Evolutionary conservation across 2,888 invertebrate species (phyloP), one percentile per base, ranked within the genome.

Genomic region (Apocheima hispidaria): DNA sequence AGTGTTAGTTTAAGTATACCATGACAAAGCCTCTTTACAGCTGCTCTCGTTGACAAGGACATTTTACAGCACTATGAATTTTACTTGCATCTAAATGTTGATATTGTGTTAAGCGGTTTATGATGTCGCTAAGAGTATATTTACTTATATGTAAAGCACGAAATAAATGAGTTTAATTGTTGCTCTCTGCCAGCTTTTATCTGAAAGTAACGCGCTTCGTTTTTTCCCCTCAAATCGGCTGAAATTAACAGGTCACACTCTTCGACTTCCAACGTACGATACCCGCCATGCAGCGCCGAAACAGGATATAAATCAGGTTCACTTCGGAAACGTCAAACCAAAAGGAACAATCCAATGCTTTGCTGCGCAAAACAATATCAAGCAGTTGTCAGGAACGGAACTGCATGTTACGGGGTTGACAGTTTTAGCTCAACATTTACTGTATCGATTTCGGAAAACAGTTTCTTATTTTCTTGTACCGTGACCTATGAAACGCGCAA

Each of bases 291-390:
- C 16, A 3, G 68, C 68, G 72, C 70, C 66, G 73, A 71, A 75
- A 69, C 68, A 41, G 28, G 30, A 49, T 46, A 52, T 40, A 26
- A 56, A 26, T 56, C 55, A 54, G 60, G 71, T 66, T 72, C 51
- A 51, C 56, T 41, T 56, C 44, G 41, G 41, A 48, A 57, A 59
- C 65, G 59, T 60, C 61, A 60, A 63, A 63, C 65, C 35, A 72
- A 75, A 80, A 72, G 70, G 73, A 68, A 75, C 75, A 77, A 77
- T 74, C 68, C 69, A 74, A 78, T 75, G 72, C 70, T 77, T 74
- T 70, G 76, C 72, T 77, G 73, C 68, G 74, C 72, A 74, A 79
- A 84, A 82, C 81, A 83, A 81, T 81, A 77, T 75, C 71, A 73
- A 70, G 70, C 72, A 74, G 71, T 78, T 75, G 77, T 78, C 80